phyloP scores from a whole-genome alignment of 2,888 invertebrate species.

The Scaptomyza tumidula region DNA sequence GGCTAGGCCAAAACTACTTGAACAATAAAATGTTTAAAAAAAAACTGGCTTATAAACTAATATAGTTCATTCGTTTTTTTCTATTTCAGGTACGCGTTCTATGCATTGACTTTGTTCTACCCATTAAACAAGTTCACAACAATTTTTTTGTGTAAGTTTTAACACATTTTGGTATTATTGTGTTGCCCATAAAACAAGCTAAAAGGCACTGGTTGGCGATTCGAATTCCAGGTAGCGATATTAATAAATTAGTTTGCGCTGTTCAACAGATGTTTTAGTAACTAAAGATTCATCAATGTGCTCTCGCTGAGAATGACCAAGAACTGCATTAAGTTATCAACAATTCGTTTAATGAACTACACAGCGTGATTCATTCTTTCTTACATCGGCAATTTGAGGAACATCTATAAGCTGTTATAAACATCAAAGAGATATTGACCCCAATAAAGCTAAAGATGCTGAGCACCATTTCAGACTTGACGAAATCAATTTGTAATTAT shows the following conservation, averaged over 20 bases:
- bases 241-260: conserved; percentile 32
- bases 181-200: conserved; percentile 29
- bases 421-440: conserved; percentile 39
- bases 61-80: conserved; percentile 24
- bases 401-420: conserved; percentile 6
- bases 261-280: conserved; percentile 44
- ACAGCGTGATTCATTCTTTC: conserved; percentile 11
- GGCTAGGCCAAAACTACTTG: conserved; percentile 25
- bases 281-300: conserved; percentile 45
- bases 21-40: not conserved
- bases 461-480: not conserved
- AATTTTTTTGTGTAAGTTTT: conserved; percentile 45
- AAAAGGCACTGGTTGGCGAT: conserved; percentile 28
- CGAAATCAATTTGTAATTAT: not conserved
- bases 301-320: not conserved
- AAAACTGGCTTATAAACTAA: conserved; percentile 16
- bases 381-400: not conserved
- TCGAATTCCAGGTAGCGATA: conserved; percentile 44
- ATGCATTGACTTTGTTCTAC: conserved; percentile 43
- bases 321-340: conserved; percentile 40
- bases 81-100: conserved; percentile 68
- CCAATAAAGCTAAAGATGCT: conserved; percentile 32
- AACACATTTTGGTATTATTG: conserved; percentile 44
- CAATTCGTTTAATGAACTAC: conserved; percentile 24
- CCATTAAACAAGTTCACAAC: conserved; percentile 25